Base-by-base conservation (phyloP, 2,797 vertebrate species). In the Hybognathus amarus region DNA sequence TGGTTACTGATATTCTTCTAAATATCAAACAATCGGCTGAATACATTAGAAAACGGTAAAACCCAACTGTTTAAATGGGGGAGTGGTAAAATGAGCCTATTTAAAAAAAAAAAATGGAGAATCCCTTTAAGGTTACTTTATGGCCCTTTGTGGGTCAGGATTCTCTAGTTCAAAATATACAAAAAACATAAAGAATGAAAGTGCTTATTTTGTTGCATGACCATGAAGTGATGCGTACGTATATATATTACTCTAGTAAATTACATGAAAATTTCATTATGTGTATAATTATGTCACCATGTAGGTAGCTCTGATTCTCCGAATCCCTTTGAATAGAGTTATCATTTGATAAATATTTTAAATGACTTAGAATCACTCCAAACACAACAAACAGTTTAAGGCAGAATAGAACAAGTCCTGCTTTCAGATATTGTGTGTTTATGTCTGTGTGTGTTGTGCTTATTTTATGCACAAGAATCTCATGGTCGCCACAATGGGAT, bases 321-420 rank as follows among this genome's bases (percentile, higher is more conserved):
- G 20, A 87, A 84, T 87, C 79, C 85, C 82, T 85, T 80, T 85
- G 77, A 87, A 90, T 82, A 68, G 59, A 83, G 78, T 80, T 83
- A 82, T 86, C 82, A 68, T 82, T 79, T 87, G 82, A 87, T 90
- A 82, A 79, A 88, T 85, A 87, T 87, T 77, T 83, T 59, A 78
- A 84, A 82, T 64, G 80, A 50, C 70, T 76, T 88, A 82, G 84
- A 87, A 52, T 59, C 20, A 33, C 36, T 85, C 85, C 88, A 90
- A 87, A 87, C 74, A 84, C 77, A 86, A 87, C 87, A 88, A 85
- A 74, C 78, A 75, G 70, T 81, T 87, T 73, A 70, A 54, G 77
- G 24, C n/a, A 86, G 40, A 78, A 70, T 63, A 69, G 70, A 83
- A 83, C 78, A 73, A 1, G 59, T 2, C 12, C 24, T 27, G 36